Evolutionary conservation across 2,113 vertebrate genomes (phyloP).

Genomic region (mouse (Mus musculus)): DNA sequence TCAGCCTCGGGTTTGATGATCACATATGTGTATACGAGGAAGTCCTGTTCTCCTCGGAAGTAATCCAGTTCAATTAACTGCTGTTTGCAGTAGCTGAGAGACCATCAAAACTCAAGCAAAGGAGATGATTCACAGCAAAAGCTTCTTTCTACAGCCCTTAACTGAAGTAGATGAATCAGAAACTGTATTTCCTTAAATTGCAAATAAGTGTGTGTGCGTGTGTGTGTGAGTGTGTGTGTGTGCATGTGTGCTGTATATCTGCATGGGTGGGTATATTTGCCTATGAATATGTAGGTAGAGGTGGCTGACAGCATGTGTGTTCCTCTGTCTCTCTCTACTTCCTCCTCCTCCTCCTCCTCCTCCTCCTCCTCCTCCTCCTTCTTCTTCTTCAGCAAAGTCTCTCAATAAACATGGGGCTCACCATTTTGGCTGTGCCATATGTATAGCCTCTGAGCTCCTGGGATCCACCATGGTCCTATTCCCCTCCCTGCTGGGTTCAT

Average conservation of each 20-base stretch:
- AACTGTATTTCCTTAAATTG: neutral
- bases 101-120: constrained; percentile 5
- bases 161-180: neutral
- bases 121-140: neutral
- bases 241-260: neutral
- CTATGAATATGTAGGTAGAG: neutral
- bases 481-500: neutral
- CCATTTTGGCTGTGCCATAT: neutral
- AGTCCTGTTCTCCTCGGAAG: constrained; percentile 23
- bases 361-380: neutral
- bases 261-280: neutral
- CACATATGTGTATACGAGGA: neutral
- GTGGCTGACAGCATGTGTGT: neutral
- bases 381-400: neutral
- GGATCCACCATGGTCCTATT: too few species aligned
- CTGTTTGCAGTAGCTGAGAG: neutral
- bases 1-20: neutral
- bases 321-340: neutral
- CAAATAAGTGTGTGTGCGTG: neutral
- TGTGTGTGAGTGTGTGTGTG: too few species aligned
- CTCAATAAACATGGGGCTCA: neutral
- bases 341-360: too few species aligned
- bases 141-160: constrained; percentile 10
- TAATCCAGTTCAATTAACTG: constrained; percentile 56
- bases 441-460: neutral